These are phyloP conservation scores for Tonatia bakeri DNA, from an alignment of 2,113 vertebrate genomes.

Conservation along the genomic window DNA sequence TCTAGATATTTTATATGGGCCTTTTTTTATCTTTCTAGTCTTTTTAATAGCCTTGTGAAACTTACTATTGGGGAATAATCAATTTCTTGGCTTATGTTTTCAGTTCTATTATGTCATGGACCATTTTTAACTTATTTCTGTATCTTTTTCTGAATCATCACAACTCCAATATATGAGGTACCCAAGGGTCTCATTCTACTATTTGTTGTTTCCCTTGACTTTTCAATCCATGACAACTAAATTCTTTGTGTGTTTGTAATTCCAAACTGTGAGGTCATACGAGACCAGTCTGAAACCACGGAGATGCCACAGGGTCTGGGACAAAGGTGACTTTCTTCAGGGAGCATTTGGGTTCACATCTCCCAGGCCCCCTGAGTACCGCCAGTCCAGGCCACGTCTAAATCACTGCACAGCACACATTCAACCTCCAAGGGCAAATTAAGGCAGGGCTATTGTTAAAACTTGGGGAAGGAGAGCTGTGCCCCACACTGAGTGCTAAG, in stretches of 20 bases:
- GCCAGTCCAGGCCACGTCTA: not conserved
- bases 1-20: not conserved
- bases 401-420: not conserved
- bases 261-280: not conserved
- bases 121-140: not conserved
- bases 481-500: not conserved
- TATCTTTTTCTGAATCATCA: not conserved
- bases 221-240: not conserved
- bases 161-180: not conserved
- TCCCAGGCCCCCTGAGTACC: not conserved
- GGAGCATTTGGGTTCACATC: not conserved
- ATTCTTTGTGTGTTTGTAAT: not conserved
- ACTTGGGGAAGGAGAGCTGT: not conserved
- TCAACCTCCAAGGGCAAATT: not conserved
- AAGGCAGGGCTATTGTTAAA: not conserved
- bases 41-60: not conserved
- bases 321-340: not conserved
- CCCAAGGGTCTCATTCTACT: not conserved
- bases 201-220: conserved; percentile 18
- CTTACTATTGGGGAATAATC: not conserved
- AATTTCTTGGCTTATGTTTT: not conserved
- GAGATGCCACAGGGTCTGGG: not conserved
- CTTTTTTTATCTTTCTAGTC: not conserved
- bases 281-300: not conserved
- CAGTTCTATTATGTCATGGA: not conserved